Base-by-base conservation (phyloP, 35 echinoderm and acorn worm species). In the Acanthaster planci region DNA sequence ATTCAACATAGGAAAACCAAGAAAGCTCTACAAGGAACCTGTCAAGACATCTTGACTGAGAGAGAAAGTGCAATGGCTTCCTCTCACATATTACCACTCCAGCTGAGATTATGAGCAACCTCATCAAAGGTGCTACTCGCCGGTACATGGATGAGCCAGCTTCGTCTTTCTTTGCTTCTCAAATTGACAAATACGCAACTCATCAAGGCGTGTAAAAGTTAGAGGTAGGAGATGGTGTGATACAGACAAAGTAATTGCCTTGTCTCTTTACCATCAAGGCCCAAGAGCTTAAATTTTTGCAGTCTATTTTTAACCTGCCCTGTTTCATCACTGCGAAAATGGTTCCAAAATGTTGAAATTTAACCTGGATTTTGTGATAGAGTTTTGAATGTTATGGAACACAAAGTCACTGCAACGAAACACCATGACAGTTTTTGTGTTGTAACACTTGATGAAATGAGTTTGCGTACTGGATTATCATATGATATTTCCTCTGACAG, bases 401-500 rank as follows among this genome's bases (percentile, higher is more conserved):
- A 72, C 18, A 86, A 76, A 77, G 84, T 86, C 38, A 37, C 8
- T 10, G 3, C 52, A 32, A 85, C 68, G 82, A 60, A 47, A 67
- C n/a, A 85, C 4, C 59, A 57, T 34, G 82, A 85, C 57, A 60
- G 51, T 40, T 42, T 12, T 23, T 86, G 84, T 77, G 40, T 86
- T 1, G 38, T 86, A 7, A 38, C 84, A 6, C 51, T 86, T 76
- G 84, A 86, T 86, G 84, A 86, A 30, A 86, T 86, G 31, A 86
- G 84, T 9, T 29, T 86, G 17, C 6, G 67, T 16, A 40, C 84
- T 44, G 29, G 34, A 8, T 42, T 86, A 50, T 19, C 6, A 7
- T 86, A 78, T 42, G 56, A 77, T 76, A 50, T 77, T 2, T 5
- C 30, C 21, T 23, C 72, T 40, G 84, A 86, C 31, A 6, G 7